Evolutionary conservation across 2,888 invertebrate species (phyloP).

Genomic region (Dichetophora obliterata): DNA sequence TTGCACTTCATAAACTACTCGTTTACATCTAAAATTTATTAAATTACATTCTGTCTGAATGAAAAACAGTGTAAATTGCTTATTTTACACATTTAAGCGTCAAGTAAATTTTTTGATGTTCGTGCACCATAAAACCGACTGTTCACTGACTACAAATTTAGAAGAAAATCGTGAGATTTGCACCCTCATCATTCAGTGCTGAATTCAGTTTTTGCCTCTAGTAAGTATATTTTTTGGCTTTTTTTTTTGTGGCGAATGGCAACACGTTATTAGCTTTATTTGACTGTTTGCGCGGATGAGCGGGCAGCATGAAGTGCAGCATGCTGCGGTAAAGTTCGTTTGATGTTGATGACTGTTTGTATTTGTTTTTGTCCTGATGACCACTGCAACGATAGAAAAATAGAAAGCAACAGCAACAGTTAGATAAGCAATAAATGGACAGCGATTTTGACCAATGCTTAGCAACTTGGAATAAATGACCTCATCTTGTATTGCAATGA

Average conservation of each 20-base stretch:
- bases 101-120: not conserved
- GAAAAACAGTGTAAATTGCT: slow-evolving; percentile 17
- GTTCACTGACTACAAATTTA: not conserved
- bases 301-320: not conserved
- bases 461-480: too few species aligned
- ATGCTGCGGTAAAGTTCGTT: not conserved
- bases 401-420: not conserved
- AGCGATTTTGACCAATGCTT: not conserved
- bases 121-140: not conserved
- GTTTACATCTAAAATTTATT: slow-evolving; percentile 24
- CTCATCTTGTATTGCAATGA: too few species aligned
- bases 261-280: slow-evolving; percentile 28
- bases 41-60: slow-evolving; percentile 7
- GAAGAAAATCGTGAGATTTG: slow-evolving; percentile 6
- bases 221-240: not conserved
- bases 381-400: not conserved
- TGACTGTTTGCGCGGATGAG: not conserved
- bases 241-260: slow-evolving; percentile 5
- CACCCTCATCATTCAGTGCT: slow-evolving; percentile 15
- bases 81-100: not conserved
- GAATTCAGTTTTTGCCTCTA: not conserved
- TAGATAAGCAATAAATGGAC: not conserved
- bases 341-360: not conserved
- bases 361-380: not conserved
- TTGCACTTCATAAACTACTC: not conserved